Base-by-base conservation (phyloP, 2,797 vertebrate genomes). In the Mormyrops boulengeri region DNA sequence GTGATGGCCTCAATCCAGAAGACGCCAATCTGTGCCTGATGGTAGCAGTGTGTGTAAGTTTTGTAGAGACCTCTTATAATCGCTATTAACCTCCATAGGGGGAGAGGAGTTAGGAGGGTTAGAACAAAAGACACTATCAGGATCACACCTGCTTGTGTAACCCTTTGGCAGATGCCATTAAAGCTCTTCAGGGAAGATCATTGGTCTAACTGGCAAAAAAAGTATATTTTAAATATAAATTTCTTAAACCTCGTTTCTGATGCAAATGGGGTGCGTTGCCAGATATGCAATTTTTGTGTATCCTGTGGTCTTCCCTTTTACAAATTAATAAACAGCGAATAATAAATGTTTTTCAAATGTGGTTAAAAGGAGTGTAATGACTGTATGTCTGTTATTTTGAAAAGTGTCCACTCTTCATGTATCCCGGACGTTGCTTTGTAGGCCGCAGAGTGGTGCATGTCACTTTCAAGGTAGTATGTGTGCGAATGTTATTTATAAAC, bases 401-500 rank as follows among this genome's bases (percentile, higher is more conserved):
- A 26, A 26, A 62, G 60, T 66, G 62, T 66, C 22, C 9, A 3
- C 62, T 69, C 62, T 34, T 14, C 62, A 4, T 26, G 44, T 85
- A 30, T 47, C 57, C 38, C 30, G 34, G 6, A 38, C 12, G n/a
- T 52, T 57, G 69, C 34, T 30, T 89, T 7, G 8, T 26, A 44
- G 7, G 47, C 8, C 22, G 2, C 34, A 34, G 55, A 66, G 60
- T 44, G 52, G n/a, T 89, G 88, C 88, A 89, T 89, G 88, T 85
- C 2, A n/a, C 55, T 89, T 84, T 89, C 41, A 12, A 89, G 53
- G 38, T 85, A 22, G 53, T 82, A 80, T 88, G 88, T 62, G 60
- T 26, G 50, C 41, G 53, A 30, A 44, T 85, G 22, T 62, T 22
- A 85, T 86, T 86, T 89, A 30, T 89, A 84, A 84, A 85, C 26